A percentile compares a stretch with the other conserved stretches of the same genome.
Evolutionary conservation across 2,113 vertebrate species (phyloP).

Genomic region (Pan troglodytes): NHGRI_mPanTro3-v2.1_pri NC_086016.1:22763501-22764000

Average conservation of each 20-base stretch:
- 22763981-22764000: not conserved
- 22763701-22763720: not conserved
- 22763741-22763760: too few relatives aligned
- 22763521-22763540: not conserved
- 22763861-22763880: not conserved
- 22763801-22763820: too few relatives aligned
- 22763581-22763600: not conserved
- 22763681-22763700: not conserved
- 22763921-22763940: not conserved
- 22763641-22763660: not conserved
- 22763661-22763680: not conserved
- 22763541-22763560: not conserved
- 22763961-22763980: not conserved
- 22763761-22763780: too few relatives aligned
- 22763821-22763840: too few relatives aligned
- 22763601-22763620: not conserved
- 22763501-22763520: constrained; percentile 10
- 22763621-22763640: not conserved
- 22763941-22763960: constrained; percentile 10
- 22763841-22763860: too few relatives aligned
- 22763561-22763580: not conserved
- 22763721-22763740: too few relatives aligned
- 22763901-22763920: not conserved
- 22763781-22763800: too few relatives aligned
- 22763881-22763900: not conserved